Conservation (phyloP, 2,113 vertebrate genomes). For the Arizona elegans region DNA sequence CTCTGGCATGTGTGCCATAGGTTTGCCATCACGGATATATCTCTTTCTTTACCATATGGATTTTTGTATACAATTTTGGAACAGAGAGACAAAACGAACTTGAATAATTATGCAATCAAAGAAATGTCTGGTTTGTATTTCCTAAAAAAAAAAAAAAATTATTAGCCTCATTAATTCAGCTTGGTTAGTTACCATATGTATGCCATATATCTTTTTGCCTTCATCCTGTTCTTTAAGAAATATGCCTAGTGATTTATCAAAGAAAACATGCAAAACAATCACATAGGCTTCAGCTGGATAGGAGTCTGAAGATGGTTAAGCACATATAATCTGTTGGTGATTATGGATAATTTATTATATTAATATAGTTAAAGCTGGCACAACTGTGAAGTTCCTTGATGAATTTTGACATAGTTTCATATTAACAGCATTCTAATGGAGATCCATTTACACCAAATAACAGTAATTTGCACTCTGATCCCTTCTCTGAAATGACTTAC, state of each 20-base stretch:
- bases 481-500: slow-evolving; percentile 59
- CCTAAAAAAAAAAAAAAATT: background rate
- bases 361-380: slow-evolving; percentile 52
- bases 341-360: slow-evolving; percentile 64
- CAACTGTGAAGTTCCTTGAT: slow-evolving; percentile 58
- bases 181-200: background rate
- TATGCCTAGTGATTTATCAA: slow-evolving; percentile 28
- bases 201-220: slow-evolving; percentile 34
- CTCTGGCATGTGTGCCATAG: no score
- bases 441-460: slow-evolving; percentile 68
- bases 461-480: slow-evolving; percentile 67
- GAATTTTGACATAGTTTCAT: slow-evolving; percentile 61
- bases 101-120: background rate
- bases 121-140: background rate
- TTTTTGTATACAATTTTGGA: background rate
- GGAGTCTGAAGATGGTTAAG: slow-evolving; percentile 36
- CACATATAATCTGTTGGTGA: slow-evolving; percentile 47
- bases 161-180: background rate
- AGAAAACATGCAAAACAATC: slow-evolving; percentile 47
- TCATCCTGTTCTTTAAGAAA: slow-evolving; percentile 43
- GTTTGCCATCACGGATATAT: no score
- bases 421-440: slow-evolving; percentile 66
- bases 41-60: background rate
- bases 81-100: background rate
- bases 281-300: slow-evolving; percentile 9